phyloP scores from a whole-genome alignment of 2,797 vertebrate genomes.

The Picus viridis region DNA sequence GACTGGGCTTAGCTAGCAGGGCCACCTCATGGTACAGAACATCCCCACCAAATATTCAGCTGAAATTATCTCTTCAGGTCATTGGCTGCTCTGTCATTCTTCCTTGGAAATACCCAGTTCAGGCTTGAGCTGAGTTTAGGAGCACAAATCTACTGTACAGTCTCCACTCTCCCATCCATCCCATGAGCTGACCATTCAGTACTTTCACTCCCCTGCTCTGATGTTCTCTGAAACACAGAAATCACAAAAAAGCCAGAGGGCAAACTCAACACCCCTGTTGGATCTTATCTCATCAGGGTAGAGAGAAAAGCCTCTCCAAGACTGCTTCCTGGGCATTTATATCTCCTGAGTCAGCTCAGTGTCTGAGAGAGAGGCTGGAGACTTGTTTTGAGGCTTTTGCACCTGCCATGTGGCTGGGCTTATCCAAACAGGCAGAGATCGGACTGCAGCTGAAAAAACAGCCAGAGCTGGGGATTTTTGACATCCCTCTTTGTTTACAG shows the following conservation, averaged over 20 bases:
- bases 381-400: conserved; percentile 39
- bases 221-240: background rate
- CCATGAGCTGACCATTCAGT: background rate
- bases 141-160: background rate
- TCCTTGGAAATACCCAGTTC: background rate
- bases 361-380: background rate
- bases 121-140: background rate
- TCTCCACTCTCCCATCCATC: background rate
- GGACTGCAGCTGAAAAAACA: conserved; percentile 76
- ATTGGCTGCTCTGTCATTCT: rapidly evolving
- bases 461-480: conserved; percentile 52
- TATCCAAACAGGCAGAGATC: conserved; percentile 61
- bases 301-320: background rate
- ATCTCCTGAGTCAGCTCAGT: background rate
- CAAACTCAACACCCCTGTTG: background rate
- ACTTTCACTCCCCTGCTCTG: background rate
- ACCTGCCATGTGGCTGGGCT: conserved; percentile 66
- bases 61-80: background rate
- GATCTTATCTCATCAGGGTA: background rate
- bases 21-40: background rate
- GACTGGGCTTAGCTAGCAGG: background rate
- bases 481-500: conserved; percentile 65
- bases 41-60: background rate
- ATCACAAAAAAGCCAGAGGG: background rate
- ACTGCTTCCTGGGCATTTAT: background rate